A percentile compares a stretch with the other conserved stretches of the same genome.
Conservation (phyloP, 2,888 invertebrate species). For the Koerneria pararmatus region DNA sequence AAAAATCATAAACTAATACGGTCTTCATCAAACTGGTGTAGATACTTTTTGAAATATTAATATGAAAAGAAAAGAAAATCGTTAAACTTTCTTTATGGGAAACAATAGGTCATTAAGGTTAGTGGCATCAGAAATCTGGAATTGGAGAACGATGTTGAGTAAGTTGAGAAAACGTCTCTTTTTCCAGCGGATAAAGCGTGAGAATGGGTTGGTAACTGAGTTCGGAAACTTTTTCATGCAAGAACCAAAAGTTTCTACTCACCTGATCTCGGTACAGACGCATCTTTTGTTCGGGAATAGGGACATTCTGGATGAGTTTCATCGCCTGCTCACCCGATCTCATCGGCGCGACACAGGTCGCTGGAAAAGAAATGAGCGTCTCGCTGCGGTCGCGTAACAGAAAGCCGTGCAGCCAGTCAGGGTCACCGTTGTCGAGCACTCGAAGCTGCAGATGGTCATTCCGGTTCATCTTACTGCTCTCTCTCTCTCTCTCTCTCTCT, state of each 20-base stretch:
- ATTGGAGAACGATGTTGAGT: neutral
- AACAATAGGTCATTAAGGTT: neutral
- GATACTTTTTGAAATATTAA: too few relatives aligned
- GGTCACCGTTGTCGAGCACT: constrained; percentile 58
- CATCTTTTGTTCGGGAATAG: constrained; percentile 49
- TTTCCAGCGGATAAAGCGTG: neutral
- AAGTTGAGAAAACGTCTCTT: neutral
- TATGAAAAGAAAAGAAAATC: neutral
- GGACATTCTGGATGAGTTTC: constrained; percentile 52
- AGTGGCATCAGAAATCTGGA: neutral
- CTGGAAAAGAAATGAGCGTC: constrained; percentile 16
- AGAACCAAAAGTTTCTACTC: constrained; percentile 10
- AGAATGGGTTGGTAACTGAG: too few relatives aligned
- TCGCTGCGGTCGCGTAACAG: constrained; percentile 35
- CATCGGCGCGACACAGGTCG: constrained; percentile 47
- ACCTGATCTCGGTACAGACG: constrained; percentile 58
- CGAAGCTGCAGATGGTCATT: too few relatives aligned
- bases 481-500: too few relatives aligned
- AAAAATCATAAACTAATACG: too few relatives aligned
- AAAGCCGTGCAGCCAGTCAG: constrained; percentile 59
- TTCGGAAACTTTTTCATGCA: too few relatives aligned
- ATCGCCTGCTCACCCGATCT: constrained; percentile 53
- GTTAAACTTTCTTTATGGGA: neutral
- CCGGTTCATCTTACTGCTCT: too few relatives aligned
- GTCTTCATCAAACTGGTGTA: too few relatives aligned